Evolutionary conservation across 30 jellyfish, hydroid and myxozoan species (phyloP).

Genomic region (Aurelia aurita): DNA sequence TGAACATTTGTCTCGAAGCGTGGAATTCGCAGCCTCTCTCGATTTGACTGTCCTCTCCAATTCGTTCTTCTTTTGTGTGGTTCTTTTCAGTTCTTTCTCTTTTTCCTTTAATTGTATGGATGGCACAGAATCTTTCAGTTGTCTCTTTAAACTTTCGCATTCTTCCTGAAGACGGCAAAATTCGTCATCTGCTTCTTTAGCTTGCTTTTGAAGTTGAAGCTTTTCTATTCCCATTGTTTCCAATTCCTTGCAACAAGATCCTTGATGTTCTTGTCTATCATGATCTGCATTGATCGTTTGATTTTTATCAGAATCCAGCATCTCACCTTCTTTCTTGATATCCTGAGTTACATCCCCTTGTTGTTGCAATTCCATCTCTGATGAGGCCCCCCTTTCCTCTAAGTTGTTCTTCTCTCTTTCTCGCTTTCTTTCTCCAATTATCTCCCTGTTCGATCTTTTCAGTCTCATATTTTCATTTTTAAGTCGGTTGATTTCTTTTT

Average conservation of each 20-base stretch:
- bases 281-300: too few relatives aligned
- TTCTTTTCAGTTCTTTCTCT: background rate
- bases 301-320: too few relatives aligned
- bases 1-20: too few relatives aligned
- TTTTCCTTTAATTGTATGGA: background rate
- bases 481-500: background rate
- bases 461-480: background rate
- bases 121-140: constrained; percentile 8
- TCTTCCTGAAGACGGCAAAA: background rate
- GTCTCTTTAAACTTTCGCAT: background rate
- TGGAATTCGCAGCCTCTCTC: too few relatives aligned
- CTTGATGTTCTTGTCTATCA: too few relatives aligned
- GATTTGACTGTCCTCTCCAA: background rate
- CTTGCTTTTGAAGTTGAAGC: too few relatives aligned
- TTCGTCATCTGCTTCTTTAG: background rate
- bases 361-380: too few relatives aligned
- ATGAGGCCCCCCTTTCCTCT: too few relatives aligned
- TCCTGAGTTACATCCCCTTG: too few relatives aligned
- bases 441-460: background rate
- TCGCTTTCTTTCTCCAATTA: background rate
- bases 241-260: too few relatives aligned
- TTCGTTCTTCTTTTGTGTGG: background rate
- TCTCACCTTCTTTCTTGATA: too few relatives aligned
- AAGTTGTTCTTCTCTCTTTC: background rate
- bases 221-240: too few relatives aligned